A percentile compares a stretch with the other conserved stretches of the same genome.
Evolutionary conservation across 2,113 vertebrate species (phyloP).

Genomic region (Bubo blakistoni): DNA sequence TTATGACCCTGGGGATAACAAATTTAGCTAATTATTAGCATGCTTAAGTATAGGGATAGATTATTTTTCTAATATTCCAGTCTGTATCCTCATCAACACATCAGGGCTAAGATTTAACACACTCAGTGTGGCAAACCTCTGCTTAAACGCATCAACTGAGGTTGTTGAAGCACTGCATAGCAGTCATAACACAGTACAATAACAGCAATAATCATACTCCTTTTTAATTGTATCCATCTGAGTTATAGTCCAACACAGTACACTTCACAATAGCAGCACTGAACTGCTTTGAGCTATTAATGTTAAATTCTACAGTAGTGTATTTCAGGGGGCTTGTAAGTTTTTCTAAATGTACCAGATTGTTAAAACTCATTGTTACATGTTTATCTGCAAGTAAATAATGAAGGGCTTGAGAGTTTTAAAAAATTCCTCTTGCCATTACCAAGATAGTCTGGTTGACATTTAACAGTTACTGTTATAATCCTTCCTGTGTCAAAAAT

Average conservation of each 20-base stretch:
- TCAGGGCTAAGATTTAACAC: neutral
- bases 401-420: conserved; percentile 13
- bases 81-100: conserved; percentile 13
- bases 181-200: neutral
- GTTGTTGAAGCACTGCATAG: conserved; percentile 5
- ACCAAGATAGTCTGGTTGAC: conserved; percentile 23
- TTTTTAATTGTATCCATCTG: conserved; percentile 53
- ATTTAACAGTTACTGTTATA: conserved; percentile 40
- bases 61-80: conserved; percentile 26
- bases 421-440: conserved; percentile 34
- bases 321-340: neutral
- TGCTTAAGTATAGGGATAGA: neutral
- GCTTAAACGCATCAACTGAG: neutral
- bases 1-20: conserved; percentile 11
- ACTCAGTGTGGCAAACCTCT: neutral
- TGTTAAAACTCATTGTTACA: conserved; percentile 35
- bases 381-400: conserved; percentile 52
- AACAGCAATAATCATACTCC: conserved; percentile 13
- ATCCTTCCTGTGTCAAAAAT: conserved; percentile 61
- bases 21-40: conserved; percentile 32
- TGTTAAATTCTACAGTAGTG: neutral
- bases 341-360: conserved; percentile 19
- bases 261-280: neutral
- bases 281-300: neutral
- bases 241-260: neutral